phyloP scores from a whole-genome alignment of 1,140 invertebrate species.

The Tetraneura akinire region DNA sequence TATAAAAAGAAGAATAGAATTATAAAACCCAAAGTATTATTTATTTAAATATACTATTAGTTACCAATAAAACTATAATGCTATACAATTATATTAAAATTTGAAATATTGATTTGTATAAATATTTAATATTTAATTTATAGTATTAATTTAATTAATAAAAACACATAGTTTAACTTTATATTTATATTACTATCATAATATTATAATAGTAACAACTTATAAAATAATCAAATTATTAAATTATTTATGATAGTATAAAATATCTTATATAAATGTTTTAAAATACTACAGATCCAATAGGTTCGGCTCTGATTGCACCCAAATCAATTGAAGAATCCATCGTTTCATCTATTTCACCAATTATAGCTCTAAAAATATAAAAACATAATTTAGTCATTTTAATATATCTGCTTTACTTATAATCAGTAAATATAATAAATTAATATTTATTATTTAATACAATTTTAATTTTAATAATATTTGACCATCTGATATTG shows the following conservation, averaged over 20 bases:
- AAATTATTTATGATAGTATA: conserved; percentile 10
- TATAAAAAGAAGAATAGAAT: too few species aligned
- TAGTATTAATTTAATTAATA: background rate
- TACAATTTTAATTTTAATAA: too few species aligned
- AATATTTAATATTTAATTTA: background rate
- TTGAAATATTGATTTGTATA: conserved; percentile 5
- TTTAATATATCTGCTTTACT: background rate
- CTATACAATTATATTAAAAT: background rate
- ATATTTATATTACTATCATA: conserved; percentile 42
- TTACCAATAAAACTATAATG: background rate
- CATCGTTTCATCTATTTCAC: conserved; percentile 87
- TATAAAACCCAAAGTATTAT: too few species aligned
- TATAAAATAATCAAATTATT: conserved; percentile 22
- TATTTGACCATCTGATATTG: too few species aligned
- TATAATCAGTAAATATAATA: too few species aligned
- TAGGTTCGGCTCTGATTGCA: conserved; percentile 84
- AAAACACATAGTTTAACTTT: background rate
- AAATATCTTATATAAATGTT: background rate
- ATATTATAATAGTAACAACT: conserved; percentile 12
- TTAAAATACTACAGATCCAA: conserved; percentile 82
- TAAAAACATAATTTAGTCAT: too few species aligned
- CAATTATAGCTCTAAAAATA: conserved; percentile 77
- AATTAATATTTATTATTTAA: too few species aligned
- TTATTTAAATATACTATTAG: background rate
- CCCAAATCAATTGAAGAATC: conserved; percentile 82